A percentile compares a stretch with the other conserved stretches of the same genome.
Evolutionary conservation across 2,797 vertebrate species (phyloP).

Genomic region (Pangasius larnaudii): DNA sequence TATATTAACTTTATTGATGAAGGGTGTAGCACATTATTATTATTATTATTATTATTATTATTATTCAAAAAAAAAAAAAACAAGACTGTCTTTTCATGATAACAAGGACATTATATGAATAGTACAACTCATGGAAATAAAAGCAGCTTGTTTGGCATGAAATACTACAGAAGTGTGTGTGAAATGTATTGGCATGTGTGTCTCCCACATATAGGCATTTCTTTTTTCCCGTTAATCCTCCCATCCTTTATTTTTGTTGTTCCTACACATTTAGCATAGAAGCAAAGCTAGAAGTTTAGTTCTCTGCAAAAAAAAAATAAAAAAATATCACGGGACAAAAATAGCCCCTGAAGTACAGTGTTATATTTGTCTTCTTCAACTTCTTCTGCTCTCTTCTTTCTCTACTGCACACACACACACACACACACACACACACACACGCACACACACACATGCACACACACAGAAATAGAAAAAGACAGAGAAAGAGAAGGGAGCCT

Average conservation of each 20-base stretch:
- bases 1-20: conserved; percentile 6
- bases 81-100: background rate
- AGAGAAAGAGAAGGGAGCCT: conserved; percentile 1
- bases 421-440: conserved; percentile 4
- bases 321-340: conserved; percentile 9
- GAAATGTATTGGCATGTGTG: background rate
- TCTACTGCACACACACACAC: background rate
- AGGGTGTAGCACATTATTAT: background rate
- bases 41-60: background rate
- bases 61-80: background rate
- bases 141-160: background rate
- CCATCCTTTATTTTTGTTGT: conserved; percentile 9
- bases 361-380: conserved; percentile 27
- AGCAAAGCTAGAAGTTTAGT: conserved; percentile 11
- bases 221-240: background rate
- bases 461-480: background rate
- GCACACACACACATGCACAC: background rate
- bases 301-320: background rate
- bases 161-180: background rate
- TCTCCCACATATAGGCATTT: background rate
- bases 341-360: conserved; percentile 20
- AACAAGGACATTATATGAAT: background rate
- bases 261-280: conserved; percentile 15
- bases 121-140: background rate
- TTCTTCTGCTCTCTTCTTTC: conserved; percentile 3